Conservation (phyloP, 2,888 invertebrate species). For the Melanostoma scalare region DNA sequence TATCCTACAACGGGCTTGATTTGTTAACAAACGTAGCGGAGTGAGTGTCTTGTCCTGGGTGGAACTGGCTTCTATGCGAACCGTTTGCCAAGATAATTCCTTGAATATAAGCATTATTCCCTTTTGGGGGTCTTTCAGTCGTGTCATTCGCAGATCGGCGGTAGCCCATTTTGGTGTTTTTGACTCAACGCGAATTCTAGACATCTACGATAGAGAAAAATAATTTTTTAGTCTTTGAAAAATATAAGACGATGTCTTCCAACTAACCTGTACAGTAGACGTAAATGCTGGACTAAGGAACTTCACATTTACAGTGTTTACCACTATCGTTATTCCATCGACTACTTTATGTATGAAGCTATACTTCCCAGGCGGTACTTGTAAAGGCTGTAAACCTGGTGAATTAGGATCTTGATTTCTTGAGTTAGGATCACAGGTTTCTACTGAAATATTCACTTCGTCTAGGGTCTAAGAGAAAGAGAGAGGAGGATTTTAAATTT, state of each 20-base stretch:
- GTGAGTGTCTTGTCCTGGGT: slow-evolving; percentile 90
- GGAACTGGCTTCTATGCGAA: slow-evolving; percentile 96
- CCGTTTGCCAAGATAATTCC: slow-evolving; percentile 98
- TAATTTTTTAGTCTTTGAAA: background rate
- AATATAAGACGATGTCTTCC: background rate
- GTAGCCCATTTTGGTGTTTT: slow-evolving; percentile 95
- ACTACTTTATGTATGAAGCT: slow-evolving; percentile 96
- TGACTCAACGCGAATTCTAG: slow-evolving; percentile 95
- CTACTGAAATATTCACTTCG: slow-evolving; percentile 95
- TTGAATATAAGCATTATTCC: slow-evolving; percentile 98
- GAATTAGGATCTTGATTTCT: slow-evolving; percentile 84
- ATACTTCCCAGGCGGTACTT: slow-evolving; percentile 88
- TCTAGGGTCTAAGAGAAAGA: slow-evolving; percentile 84
- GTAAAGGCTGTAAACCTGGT: slow-evolving; percentile 83
- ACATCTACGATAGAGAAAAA: slow-evolving; percentile 86
- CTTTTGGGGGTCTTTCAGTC: slow-evolving; percentile 93
- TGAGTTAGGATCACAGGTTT: slow-evolving; percentile 93
- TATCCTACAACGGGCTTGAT: slow-evolving; percentile 96
- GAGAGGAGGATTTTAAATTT: background rate
- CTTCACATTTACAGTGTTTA: slow-evolving; percentile 96
- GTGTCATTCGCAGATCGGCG: slow-evolving; percentile 93
- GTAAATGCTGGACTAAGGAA: slow-evolving; percentile 97
- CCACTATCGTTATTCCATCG: slow-evolving; percentile 97
- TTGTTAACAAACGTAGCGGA: slow-evolving; percentile 95
- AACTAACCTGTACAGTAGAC: slow-evolving; percentile 94